Base-by-base conservation (phyloP, 2,113 vertebrate genomes). In the Leptobrachium leishanense region DNA sequence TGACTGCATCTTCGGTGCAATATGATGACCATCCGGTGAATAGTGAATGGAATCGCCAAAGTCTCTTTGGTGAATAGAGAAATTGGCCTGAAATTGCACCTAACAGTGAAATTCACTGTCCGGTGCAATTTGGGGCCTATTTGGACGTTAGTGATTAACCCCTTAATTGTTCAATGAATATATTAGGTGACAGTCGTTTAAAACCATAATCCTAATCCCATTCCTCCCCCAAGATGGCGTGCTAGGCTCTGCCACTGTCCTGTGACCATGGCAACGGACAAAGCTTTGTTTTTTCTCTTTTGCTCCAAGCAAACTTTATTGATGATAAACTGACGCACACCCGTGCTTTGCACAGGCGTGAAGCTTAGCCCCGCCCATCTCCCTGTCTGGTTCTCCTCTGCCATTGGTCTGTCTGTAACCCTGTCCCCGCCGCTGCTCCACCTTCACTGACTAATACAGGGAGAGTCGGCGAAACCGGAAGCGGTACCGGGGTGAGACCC, bases 381-480 rank as follows among this genome's bases (percentile, higher is more conserved):
- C 3, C 31, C 3, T 3, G 46, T 43, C 10, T 5, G 9, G 55
- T 11, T 8, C 1, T 40, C 6, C 1, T 13, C 20, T 65, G 0
- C 63, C 43, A 79, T 65, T 79, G 76, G 76, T 6, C 12, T 1
- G 2, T 6, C 2, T 2, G 3, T 41, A 5, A 11, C 59, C 43
- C 62, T 15, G n/a, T 13, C 50, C 8, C n/a, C 41, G 3, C 2
- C 5, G n/a, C n/a, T 0, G 10, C 39, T 50, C 39, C 64, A 12
- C 74, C 62, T 64, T n/a, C 62, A 43, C 42, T 77, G 65, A 53
- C 50, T 53, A 77, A 70, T 70, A 67, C 44, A 20, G 44, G 64
- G 68, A 72, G 57, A 72, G 76, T 65, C 69, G 50, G 31, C 43
- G 76, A 79, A 79, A 79, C 76, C 69, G 81, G 75, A 82, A 76